A percentile compares a stretch with the other conserved stretches of the same genome.
These are phyloP conservation scores for Kryptolebias ocellatus DNA, from an alignment of 2,797 vertebrate genomes.

Conservation along the genomic window DNA sequence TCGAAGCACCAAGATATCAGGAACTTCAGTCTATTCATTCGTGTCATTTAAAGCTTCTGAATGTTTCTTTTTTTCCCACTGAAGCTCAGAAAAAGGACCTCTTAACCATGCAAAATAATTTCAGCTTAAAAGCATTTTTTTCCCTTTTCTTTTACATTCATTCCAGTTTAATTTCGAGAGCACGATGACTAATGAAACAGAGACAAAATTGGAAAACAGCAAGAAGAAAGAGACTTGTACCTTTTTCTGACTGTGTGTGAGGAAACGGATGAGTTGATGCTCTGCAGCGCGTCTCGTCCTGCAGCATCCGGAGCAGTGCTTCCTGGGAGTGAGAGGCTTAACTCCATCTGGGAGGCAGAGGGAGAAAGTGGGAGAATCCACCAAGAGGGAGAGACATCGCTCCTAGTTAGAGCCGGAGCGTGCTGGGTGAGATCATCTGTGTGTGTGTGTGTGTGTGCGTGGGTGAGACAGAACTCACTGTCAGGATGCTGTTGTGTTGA, in stretches of 20 bases:
- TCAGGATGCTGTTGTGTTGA: not conserved
- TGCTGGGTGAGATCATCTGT: slow-evolving; percentile 7
- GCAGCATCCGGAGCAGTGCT: slow-evolving; percentile 25
- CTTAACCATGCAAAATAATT: too few species aligned
- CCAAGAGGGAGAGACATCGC: slow-evolving; percentile 26
- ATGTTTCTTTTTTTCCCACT: too few species aligned
- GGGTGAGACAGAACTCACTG: slow-evolving; percentile 36
- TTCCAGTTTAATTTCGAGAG: too few species aligned
- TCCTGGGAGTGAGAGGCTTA: slow-evolving; percentile 29
- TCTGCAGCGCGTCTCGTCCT: slow-evolving; percentile 49
- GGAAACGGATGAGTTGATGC: slow-evolving; percentile 37
- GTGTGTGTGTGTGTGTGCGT: slow-evolving; percentile 7
- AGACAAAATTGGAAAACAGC: not conserved
- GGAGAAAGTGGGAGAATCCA: slow-evolving; percentile 21
- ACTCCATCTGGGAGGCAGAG: slow-evolving; percentile 37
- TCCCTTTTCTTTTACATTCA: too few species aligned
- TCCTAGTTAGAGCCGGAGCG: slow-evolving; percentile 28
- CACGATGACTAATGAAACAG: not conserved
- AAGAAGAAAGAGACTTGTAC: slow-evolving; percentile 48
- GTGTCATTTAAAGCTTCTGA: too few species aligned
- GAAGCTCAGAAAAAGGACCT: too few species aligned
- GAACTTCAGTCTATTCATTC: too few species aligned
- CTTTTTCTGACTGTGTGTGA: slow-evolving; percentile 49
- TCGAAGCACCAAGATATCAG: too few species aligned
- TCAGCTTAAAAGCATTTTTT: too few species aligned